These are phyloP conservation scores for Heliothis virescens DNA, from an alignment of 1,140 invertebrate genomes.

Conservation along the genomic window DNA sequence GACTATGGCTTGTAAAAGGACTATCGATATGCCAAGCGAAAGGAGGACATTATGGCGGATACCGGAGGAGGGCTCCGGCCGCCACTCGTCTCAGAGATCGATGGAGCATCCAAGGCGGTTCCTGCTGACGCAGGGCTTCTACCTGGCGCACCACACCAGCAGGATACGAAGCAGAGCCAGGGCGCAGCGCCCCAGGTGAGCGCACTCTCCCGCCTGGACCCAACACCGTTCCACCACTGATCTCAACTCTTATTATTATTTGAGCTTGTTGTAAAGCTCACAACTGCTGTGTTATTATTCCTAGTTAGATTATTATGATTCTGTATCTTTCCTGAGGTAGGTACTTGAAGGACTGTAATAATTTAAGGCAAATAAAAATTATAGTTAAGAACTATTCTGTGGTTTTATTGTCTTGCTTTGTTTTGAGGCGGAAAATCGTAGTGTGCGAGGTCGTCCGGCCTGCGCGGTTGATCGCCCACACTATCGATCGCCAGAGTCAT, in stretches of 20 bases:
- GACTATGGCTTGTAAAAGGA: slow-evolving; percentile 80
- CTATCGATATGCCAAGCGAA: slow-evolving; percentile 77
- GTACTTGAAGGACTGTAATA: slow-evolving; percentile 79
- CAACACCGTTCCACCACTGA: slow-evolving; percentile 82
- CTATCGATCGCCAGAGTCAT: slow-evolving; percentile 50
- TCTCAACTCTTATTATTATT: slow-evolving; percentile 71
- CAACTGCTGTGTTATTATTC: slow-evolving; percentile 84
- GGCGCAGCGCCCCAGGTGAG: slow-evolving; percentile 60
- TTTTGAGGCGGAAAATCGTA: slow-evolving; percentile 54
- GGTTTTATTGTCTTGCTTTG: slow-evolving; percentile 67
- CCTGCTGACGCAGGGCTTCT: slow-evolving; percentile 74
- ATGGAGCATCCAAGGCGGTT: slow-evolving; percentile 79
- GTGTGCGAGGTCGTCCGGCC: slow-evolving; percentile 60
- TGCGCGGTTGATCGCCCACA: slow-evolving; percentile 53
- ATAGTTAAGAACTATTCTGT: slow-evolving; percentile 61
- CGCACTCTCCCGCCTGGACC: slow-evolving; percentile 59
- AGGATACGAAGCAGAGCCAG: slow-evolving; percentile 63
- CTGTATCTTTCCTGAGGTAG: slow-evolving; percentile 65
- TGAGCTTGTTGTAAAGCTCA: slow-evolving; percentile 84
- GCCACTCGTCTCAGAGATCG: slow-evolving; percentile 77
- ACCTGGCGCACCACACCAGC: slow-evolving; percentile 68
- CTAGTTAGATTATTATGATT: slow-evolving; percentile 80
- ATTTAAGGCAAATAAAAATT: slow-evolving; percentile 80
- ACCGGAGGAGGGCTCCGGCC: slow-evolving; percentile 73
- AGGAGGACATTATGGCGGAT: slow-evolving; percentile 80